Evolutionary conservation across 2,888 invertebrate genomes (phyloP).

Genomic region (Aporophyla lueneburgensis): DNA sequence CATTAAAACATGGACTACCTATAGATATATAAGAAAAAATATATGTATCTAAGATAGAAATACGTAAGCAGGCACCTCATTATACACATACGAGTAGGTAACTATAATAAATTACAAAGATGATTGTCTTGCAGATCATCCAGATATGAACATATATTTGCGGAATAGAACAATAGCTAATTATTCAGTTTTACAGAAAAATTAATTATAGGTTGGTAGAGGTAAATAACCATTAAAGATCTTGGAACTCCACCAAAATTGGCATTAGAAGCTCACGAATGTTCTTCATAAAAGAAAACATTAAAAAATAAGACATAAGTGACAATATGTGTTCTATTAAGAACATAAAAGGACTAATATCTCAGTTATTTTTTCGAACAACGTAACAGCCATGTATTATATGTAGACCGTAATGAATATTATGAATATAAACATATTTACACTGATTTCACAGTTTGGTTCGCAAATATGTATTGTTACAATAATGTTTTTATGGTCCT

Average conservation of each 20-base stretch:
- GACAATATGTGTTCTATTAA: background rate
- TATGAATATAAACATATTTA: conserved; percentile 47
- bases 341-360: conserved; percentile 6
- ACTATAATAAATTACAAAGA: conserved; percentile 41
- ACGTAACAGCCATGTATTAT: background rate
- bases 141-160: conserved; percentile 34
- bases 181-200: conserved; percentile 29
- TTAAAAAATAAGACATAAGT: background rate
- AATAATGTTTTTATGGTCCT: conserved; percentile 31
- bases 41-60: background rate
- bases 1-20: background rate
- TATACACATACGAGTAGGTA: conserved; percentile 5
- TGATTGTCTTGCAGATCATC: conserved; percentile 31
- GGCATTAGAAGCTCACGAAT: background rate
- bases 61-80: conserved; percentile 9
- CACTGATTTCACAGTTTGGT: conserved; percentile 44
- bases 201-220: background rate
- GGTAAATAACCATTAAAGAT: background rate
- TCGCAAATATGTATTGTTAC: conserved; percentile 28
- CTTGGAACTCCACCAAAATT: background rate
- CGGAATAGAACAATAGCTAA: conserved; percentile 43
- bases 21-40: conserved; percentile 7
- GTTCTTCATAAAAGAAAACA: background rate
- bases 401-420: conserved; percentile 30
- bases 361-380: conserved; percentile 16